Evolutionary conservation across 2,113 vertebrate genomes (phyloP).

Genomic region (Carassius gibelio): DNA sequence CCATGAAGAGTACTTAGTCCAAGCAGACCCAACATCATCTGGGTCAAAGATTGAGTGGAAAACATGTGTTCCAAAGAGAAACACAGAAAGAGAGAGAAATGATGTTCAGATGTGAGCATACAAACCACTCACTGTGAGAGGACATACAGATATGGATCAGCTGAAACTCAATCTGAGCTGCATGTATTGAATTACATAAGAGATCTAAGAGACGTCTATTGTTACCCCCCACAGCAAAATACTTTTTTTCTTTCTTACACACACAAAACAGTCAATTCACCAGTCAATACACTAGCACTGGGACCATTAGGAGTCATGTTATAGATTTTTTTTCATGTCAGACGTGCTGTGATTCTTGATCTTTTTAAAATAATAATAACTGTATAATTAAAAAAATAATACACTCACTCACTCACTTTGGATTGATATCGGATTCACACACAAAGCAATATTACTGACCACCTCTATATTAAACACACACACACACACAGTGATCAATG

Average conservation of each 20-base stretch:
- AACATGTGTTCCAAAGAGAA: slow-evolving; percentile 32
- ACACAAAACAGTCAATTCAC: slow-evolving; percentile 17
- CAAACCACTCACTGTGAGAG: slow-evolving; percentile 40
- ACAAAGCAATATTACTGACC: too few species aligned
- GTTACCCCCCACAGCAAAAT: slow-evolving; percentile 20
- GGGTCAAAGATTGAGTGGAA: slow-evolving; percentile 37
- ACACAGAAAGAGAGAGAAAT: slow-evolving; percentile 38
- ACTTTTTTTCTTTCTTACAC: background rate
- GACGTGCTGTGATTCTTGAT: background rate
- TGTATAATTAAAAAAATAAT: background rate
- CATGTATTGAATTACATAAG: slow-evolving; percentile 40
- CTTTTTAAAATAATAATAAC: background rate
- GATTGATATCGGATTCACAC: background rate
- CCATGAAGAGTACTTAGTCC: slow-evolving; percentile 33
- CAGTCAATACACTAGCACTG: slow-evolving; percentile 13
- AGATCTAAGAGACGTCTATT: slow-evolving; percentile 33
- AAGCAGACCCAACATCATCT: slow-evolving; percentile 37
- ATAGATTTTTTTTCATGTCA: background rate
- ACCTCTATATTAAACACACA: background rate
- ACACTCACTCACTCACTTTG: background rate
- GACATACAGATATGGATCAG: slow-evolving; percentile 37
- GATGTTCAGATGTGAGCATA: slow-evolving; percentile 39
- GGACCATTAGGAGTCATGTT: slow-evolving; percentile 22
- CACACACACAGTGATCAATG: background rate
- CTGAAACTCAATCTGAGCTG: slow-evolving; percentile 32